Evolutionary conservation across 2,797 vertebrate genomes (phyloP).

Genomic region (Falco novaeseelandiae): DNA sequence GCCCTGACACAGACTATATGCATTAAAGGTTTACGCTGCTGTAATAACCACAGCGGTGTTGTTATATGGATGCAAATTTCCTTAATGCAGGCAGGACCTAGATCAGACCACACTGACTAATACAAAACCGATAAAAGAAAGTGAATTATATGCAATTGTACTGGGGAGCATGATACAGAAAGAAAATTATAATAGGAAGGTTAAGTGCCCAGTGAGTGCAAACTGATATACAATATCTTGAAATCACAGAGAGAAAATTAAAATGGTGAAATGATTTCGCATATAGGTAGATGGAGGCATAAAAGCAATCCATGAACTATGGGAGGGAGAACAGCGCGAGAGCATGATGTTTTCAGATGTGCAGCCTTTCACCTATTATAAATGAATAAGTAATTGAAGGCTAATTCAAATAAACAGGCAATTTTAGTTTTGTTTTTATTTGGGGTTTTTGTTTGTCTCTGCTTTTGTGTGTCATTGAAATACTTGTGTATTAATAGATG

Average conservation of each 20-base stretch:
- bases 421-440: neutral
- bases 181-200: conserved; percentile 43
- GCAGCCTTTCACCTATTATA: neutral
- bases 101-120: neutral
- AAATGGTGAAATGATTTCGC: conserved; percentile 53
- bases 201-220: conserved; percentile 52
- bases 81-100: neutral
- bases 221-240: conserved; percentile 57
- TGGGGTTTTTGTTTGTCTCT: neutral
- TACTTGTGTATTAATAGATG: conserved; percentile 56
- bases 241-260: conserved; percentile 65
- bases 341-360: neutral
- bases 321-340: neutral
- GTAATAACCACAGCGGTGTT: neutral
- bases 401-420: neutral
- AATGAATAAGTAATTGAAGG: conserved; percentile 18
- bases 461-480: conserved; percentile 27
- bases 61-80: neutral
- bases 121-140: conserved; percentile 12
- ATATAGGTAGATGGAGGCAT: conserved; percentile 42
- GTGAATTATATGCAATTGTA: conserved; percentile 16
- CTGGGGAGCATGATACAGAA: neutral
- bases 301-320: conserved; percentile 33
- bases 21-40: neutral
- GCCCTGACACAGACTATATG: neutral